phyloP scores from a whole-genome alignment of 1,140 invertebrate species.

The Rhizoglyphus robini region DNA sequence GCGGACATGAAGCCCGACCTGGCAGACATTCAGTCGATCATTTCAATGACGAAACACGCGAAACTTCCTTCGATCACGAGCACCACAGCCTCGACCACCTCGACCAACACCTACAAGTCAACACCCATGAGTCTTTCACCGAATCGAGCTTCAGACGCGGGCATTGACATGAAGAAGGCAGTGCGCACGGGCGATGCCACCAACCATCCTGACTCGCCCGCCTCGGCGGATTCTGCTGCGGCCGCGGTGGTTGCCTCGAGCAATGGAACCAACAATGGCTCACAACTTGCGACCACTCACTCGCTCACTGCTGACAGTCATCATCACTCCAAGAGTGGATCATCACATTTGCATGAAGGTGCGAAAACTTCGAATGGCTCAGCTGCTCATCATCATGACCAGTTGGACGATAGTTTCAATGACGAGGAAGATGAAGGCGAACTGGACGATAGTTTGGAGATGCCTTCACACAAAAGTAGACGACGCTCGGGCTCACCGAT shows the following conservation, averaged over 20 bases:
- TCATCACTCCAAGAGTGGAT: constrained; percentile 9
- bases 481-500: neutral
- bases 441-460: neutral
- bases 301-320: neutral
- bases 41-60: constrained; percentile 49
- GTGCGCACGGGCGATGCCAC: neutral
- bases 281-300: neutral
- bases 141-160: constrained; percentile 1
- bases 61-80: too few relatives aligned
- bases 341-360: constrained; percentile 5
- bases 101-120: neutral
- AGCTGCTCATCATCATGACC: neutral
- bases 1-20: constrained; percentile 36
- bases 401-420: neutral
- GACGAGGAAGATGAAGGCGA: neutral
- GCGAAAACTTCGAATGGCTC: neutral
- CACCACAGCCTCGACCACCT: too few relatives aligned
- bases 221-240: constrained; percentile 29
- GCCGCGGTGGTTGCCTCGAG: constrained; percentile 29
- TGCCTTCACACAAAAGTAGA: neutral
- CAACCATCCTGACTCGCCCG: constrained; percentile 25
- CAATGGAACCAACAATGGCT: neutral
- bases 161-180: neutral
- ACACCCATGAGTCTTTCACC: neutral
- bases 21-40: constrained; percentile 67